Percentiles rank a stretch among this genome's conserved stretches.
Evolutionary conservation across 2,113 vertebrate species (phyloP).

Genomic region (Tauraco erythrolophus): DNA sequence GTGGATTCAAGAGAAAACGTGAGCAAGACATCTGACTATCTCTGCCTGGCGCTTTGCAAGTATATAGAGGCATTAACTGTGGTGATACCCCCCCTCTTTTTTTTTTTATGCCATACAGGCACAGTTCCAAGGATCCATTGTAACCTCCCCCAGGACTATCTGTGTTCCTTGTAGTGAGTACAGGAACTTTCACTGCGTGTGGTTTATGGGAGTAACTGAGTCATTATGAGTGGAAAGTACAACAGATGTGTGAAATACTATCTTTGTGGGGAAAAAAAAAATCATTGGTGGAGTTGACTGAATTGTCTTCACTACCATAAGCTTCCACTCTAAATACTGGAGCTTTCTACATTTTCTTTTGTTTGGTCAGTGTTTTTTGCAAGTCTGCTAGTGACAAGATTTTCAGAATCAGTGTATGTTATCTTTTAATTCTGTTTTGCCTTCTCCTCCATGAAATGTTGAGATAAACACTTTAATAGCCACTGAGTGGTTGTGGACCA

Average conservation of each 20-base stretch:
- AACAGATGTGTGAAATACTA: not conserved
- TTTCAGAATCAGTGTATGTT: not conserved
- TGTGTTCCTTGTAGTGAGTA: not conserved
- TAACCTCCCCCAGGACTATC: not conserved
- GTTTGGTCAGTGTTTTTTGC: not conserved
- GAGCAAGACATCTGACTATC: not conserved
- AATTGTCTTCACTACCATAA: not conserved
- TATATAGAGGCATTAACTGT: not conserved
- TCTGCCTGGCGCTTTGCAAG: not conserved
- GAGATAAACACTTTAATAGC: conserved; percentile 12
- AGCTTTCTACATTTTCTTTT: not conserved
- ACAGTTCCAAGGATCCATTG: not conserved
- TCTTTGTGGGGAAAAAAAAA: not conserved
- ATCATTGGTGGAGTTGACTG: not conserved
- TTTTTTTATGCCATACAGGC: not conserved
- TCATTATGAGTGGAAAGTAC: not conserved
- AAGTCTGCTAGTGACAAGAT: not conserved
- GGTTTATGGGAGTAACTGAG: not conserved
- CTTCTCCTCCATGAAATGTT: not conserved
- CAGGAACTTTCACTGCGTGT: not conserved
- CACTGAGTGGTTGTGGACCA: not conserved
- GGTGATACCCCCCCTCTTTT: not conserved
- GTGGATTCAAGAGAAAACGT: not conserved
- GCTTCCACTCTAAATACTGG: not conserved
- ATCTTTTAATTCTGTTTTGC: not conserved